phyloP scores from a whole-genome alignment of 1,140 invertebrate genomes.

The Lucilia cuprina region DNA sequence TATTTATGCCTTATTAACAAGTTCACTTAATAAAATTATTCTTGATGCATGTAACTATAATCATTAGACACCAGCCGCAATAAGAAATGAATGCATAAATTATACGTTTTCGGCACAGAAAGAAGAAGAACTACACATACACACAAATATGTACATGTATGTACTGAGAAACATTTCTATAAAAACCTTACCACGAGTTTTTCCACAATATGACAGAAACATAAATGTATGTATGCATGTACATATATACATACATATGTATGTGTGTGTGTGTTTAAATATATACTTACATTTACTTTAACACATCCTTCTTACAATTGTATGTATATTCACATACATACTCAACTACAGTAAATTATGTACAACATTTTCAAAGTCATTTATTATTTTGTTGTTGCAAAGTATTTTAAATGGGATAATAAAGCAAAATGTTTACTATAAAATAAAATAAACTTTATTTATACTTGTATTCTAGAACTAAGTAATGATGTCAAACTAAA shows the following conservation, averaged over 20 bases:
- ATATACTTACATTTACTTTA: background rate
- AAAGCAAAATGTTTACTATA: background rate
- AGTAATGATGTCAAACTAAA: background rate
- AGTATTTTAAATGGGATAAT: background rate
- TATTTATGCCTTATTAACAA: background rate
- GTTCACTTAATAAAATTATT: background rate
- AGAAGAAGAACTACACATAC: too few relatives aligned
- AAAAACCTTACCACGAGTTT: background rate
- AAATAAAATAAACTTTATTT: too few relatives aligned
- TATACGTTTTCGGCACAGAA: too few relatives aligned
- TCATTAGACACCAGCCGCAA: background rate
- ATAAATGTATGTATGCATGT: background rate
- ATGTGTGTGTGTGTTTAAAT: background rate
- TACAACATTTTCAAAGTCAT: conserved; percentile 2
- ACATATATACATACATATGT: background rate
- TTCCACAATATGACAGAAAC: background rate
- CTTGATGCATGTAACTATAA: background rate
- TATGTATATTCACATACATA: background rate
- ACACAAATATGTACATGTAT: too few relatives aligned
- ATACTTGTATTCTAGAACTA: background rate
- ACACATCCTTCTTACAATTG: background rate
- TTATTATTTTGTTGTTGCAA: background rate
- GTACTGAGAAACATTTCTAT: too few relatives aligned
- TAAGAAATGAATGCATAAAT: too few relatives aligned
- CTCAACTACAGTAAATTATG: background rate